Evolutionary conservation across 2,113 vertebrate species (phyloP).

Genomic region (Charina bottae): DNA sequence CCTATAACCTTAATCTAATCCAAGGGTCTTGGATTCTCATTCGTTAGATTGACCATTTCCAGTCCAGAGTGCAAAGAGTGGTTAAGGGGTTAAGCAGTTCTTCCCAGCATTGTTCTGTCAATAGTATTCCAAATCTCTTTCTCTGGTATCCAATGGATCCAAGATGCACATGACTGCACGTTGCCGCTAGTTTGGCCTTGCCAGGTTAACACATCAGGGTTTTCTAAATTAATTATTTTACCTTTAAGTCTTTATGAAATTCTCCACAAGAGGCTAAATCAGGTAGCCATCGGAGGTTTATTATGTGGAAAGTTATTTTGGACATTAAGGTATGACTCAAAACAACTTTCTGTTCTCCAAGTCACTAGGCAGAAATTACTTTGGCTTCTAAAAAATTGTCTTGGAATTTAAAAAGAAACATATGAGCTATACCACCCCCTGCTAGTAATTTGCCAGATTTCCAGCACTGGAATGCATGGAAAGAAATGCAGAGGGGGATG

Average conservation of each 20-base stretch:
- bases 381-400: background rate
- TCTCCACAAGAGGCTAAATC: background rate
- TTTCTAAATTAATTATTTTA: background rate
- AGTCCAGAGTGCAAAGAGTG: background rate
- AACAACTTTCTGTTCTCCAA: background rate
- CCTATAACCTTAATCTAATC: background rate
- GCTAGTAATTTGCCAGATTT: background rate
- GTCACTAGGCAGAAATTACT: background rate
- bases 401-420: constrained; percentile 5
- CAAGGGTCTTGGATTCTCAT: background rate
- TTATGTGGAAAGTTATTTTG: background rate
- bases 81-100: background rate
- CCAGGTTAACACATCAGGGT: background rate
- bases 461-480: background rate
- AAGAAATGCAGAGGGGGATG: background rate
- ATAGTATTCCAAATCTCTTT: background rate
- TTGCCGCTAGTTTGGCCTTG: background rate
- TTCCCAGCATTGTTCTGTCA: background rate
- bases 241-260: background rate
- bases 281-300: background rate
- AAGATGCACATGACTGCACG: background rate
- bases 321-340: background rate
- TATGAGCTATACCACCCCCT: background rate
- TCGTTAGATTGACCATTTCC: background rate
- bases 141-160: background rate